These are phyloP conservation scores for Laspeyria flexula DNA, from an alignment of 2,888 invertebrate genomes.

Conservation along the genomic window DNA sequence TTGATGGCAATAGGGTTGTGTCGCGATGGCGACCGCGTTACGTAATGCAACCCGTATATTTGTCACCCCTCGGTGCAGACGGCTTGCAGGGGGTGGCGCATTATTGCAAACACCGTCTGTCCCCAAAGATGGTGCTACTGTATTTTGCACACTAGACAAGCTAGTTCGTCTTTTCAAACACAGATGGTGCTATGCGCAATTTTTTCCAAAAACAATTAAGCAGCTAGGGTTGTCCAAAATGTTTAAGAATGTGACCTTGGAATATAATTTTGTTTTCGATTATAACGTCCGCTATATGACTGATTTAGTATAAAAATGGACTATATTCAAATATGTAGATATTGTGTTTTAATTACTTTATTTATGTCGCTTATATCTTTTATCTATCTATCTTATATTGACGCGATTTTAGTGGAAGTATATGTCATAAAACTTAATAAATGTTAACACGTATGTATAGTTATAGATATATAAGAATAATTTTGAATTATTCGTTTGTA, in stretches of 20 bases:
- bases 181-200: constrained; percentile 66
- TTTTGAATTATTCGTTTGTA: too few relatives aligned
- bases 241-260: neutral
- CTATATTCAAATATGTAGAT: too few relatives aligned
- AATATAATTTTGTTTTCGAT: neutral
- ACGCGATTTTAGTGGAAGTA: too few relatives aligned
- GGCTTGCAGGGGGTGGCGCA: constrained; percentile 69
- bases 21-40: constrained; percentile 41
- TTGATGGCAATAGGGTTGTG: constrained; percentile 15
- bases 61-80: constrained; percentile 67
- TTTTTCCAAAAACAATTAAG: constrained; percentile 5
- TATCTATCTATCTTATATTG: too few relatives aligned
- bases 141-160: constrained; percentile 68
- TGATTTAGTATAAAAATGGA: too few relatives aligned
- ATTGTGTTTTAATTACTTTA: too few relatives aligned
- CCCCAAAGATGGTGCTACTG: constrained; percentile 82
- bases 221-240: neutral
- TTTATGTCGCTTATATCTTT: too few relatives aligned
- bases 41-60: constrained; percentile 55
- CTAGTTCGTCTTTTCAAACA: constrained; percentile 74
- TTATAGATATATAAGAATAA: too few relatives aligned
- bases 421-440: too few relatives aligned
- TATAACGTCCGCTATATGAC: too few relatives aligned
- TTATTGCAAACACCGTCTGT: constrained; percentile 69
- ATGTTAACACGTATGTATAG: too few relatives aligned